Conservation (phyloP, 2,888 invertebrate species). For the Parascotia fuliginaria region DNA sequence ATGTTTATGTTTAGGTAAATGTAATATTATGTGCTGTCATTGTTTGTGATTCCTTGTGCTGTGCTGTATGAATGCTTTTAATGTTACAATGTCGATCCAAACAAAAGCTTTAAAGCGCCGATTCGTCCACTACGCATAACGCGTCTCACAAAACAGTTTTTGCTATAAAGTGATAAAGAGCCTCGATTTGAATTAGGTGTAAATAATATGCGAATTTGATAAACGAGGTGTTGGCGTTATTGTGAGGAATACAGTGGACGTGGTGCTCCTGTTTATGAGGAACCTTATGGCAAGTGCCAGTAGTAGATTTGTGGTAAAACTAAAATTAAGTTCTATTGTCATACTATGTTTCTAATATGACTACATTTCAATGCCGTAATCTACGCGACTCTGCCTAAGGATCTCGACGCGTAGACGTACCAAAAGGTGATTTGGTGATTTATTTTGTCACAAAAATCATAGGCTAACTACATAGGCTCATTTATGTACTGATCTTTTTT, state of each 20-base stretch:
- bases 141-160: background rate
- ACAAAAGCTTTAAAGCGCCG: conserved; percentile 49
- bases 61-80: conserved; percentile 38
- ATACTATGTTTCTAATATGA: no score
- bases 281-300: no score
- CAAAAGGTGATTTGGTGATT: conserved; percentile 23
- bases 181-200: conserved; percentile 1
- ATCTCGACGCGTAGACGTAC: conserved; percentile 19
- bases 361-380: background rate
- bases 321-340: no score
- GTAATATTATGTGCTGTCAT: conserved; percentile 1
- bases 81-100: conserved; percentile 33
- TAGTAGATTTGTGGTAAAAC: no score
- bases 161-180: background rate
- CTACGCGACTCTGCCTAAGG: background rate
- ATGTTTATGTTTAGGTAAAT: conserved; percentile 5
- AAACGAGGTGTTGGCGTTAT: background rate
- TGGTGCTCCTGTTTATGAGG: conserved; percentile 4
- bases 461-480: conserved; percentile 23
- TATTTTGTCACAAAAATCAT: conserved; percentile 47
- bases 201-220: conserved; percentile 6
- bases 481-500: conserved; percentile 36
- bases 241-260: conserved; percentile 6
- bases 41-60: conserved; percentile 27
- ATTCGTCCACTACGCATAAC: conserved; percentile 9